Conservation (phyloP, 2,113 vertebrate species). For the Syngnathoides biaculeatus region DNA sequence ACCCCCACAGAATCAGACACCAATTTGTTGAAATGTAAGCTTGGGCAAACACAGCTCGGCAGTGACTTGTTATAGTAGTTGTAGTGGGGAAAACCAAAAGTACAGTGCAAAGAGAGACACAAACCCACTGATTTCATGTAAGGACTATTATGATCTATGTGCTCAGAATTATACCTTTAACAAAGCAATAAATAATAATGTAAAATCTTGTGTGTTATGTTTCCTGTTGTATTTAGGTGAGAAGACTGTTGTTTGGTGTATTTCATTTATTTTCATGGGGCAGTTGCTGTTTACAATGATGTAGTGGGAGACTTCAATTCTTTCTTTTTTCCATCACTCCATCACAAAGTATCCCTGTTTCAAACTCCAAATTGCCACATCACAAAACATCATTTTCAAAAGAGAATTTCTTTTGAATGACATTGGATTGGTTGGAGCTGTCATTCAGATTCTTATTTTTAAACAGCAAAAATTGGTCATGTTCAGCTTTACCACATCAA, state of each 20-base stretch:
- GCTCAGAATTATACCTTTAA: neutral
- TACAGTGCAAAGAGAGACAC: neutral
- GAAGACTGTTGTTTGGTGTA: neutral
- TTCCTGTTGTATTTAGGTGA: neutral
- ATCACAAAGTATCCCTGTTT: neutral
- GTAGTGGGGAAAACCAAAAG: neutral
- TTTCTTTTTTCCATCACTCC: neutral
- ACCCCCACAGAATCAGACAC: constrained; percentile 43
- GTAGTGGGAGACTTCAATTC: neutral
- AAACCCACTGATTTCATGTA: neutral
- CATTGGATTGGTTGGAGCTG: neutral
- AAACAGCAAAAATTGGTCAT: neutral
- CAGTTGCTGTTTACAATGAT: neutral
- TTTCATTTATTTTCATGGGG: neutral
- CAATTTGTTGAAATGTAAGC: constrained; percentile 45
- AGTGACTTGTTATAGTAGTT: constrained; percentile 6
- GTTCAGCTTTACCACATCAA: neutral
- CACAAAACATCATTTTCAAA: neutral
- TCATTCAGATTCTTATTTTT: neutral
- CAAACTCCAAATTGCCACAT: neutral
- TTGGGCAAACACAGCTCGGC: constrained; percentile 33
- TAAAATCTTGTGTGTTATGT: neutral
- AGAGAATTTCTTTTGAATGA: neutral
- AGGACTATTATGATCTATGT: neutral
- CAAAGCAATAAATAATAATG: neutral